phyloP scores from a whole-genome alignment of 2,888 invertebrate species.

The Dioctria rufipes region DNA sequence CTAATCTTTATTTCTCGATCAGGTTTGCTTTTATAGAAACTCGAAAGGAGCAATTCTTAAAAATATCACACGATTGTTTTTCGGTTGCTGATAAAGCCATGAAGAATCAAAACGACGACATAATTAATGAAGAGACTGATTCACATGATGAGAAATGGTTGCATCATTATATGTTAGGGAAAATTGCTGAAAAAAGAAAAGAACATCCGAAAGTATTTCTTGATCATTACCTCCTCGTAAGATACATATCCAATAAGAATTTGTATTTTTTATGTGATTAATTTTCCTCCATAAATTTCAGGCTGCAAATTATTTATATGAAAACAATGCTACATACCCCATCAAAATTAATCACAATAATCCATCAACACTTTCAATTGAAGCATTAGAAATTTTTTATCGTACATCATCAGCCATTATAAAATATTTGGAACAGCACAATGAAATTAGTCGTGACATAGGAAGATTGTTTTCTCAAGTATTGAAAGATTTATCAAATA shows the following conservation, averaged over 20 bases:
- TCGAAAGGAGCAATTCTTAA: conserved; percentile 85
- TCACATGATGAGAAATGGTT: conserved; percentile 91
- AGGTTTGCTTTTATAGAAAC: conserved; percentile 82
- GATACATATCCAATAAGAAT: conserved; percentile 17
- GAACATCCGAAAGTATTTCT: conserved; percentile 82
- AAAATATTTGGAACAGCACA: conserved; percentile 86
- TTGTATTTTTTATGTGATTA: background rate
- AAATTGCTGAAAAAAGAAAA: conserved; percentile 90
- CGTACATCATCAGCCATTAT: conserved; percentile 91
- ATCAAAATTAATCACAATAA: conserved; percentile 87
- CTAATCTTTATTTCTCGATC: background rate
- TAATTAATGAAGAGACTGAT: conserved; percentile 65
- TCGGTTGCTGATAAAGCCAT: conserved; percentile 78
- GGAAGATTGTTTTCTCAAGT: conserved; percentile 74
- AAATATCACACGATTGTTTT: conserved; percentile 85
- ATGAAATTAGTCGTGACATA: conserved; percentile 77
- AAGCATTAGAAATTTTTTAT: conserved; percentile 89
- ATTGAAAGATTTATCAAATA: conserved; percentile 70
- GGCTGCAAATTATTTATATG: conserved; percentile 83
- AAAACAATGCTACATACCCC: conserved; percentile 88
- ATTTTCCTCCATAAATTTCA: conserved; percentile 64
- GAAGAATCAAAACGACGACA: conserved; percentile 67
- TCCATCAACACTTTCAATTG: conserved; percentile 87
- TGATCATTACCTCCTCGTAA: conserved; percentile 82
- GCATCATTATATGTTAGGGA: conserved; percentile 95